Base-by-base conservation (phyloP, 2,113 vertebrate species). In the Egretta garzetta region DNA sequence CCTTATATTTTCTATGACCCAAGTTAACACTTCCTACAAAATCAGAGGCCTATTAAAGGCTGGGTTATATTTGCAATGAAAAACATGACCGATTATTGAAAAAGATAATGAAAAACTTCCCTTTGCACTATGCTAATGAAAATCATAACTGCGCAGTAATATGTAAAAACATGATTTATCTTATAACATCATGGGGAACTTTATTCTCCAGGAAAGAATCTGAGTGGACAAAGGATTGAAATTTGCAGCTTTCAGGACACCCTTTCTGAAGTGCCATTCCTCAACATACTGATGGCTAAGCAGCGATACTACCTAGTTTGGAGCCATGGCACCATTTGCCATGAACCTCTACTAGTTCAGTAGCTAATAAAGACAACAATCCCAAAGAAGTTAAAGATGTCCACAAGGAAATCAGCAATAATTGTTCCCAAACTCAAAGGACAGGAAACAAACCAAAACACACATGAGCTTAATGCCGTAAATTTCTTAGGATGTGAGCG, bases 391-490 rank as follows among this genome's bases (percentile, higher is more conserved):
- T 52, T 63, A 27, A 77, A 66, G 10, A 24, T 7, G 6, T 8
- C 18, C 59, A 74, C 37, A 53, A 32, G 4, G 52, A 85, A 80
- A 55, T 4, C 49, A 26, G 23, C 18, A 88, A 8, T 22, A 9
- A 9, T 4, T 49, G 12, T 9, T 79, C 33, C 32, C 50, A 55
- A 47, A 74, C 20, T 58, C 26, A 77, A 74, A 70, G 9, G 9
- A 50, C 14, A 58, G 35, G 19, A 90, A 93, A 68, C 22, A 90
- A 95, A 87, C 10, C 6, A 37, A 66, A 45, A 39, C 26, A 32
- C 4, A 43, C 14, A 20, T 1, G 0, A 49, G 7, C 5, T 77
- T 32, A 55, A 43, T 5, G 27, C 16, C 1, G 0, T 18, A 27
- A 32, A n/a, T 37, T 45, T 63, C 45, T 39, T 17, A 23, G 28